Evolutionary conservation across 2,888 invertebrate genomes (phyloP).

Genomic region (Chaetoderma sp.): DNA sequence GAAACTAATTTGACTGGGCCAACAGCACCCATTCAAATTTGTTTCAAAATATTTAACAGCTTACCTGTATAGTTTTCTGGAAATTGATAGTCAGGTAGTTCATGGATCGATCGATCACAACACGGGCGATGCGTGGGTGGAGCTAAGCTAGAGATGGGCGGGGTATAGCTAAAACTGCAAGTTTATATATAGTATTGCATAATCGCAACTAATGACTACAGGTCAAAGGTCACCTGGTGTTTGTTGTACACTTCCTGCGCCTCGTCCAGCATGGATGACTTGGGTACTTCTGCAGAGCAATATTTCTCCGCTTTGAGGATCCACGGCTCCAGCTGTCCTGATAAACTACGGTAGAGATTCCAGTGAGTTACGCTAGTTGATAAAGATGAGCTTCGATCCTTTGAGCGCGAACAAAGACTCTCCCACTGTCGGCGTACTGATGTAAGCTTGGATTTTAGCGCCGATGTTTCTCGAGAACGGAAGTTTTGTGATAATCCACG

Average conservation of each 20-base stretch:
- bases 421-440: constrained; percentile 82
- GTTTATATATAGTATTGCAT: no score
- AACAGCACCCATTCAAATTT: no score
- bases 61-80: no score
- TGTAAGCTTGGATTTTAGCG: constrained; percentile 81
- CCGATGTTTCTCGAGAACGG: constrained; percentile 76
- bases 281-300: constrained; percentile 78
- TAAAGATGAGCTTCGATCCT: constrained; percentile 81
- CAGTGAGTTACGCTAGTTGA: constrained; percentile 85
- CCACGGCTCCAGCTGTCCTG: constrained; percentile 88
- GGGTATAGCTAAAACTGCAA: no score
- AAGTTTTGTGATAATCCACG: constrained; percentile 76
- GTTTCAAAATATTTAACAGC: no score
- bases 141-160: no score
- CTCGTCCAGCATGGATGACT: constrained; percentile 84
- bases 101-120: no score
- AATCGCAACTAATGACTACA: no score
- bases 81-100: no score
- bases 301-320: constrained; percentile 88
- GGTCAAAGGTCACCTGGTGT: constrained; percentile 75
- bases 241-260: constrained; percentile 74
- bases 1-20: no score
- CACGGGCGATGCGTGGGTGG: no score
- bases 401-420: constrained; percentile 81
- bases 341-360: constrained; percentile 83